These are phyloP conservation scores for Syrrhaptes paradoxus DNA, from an alignment of 2,113 vertebrate genomes.

Conservation along the genomic window DNA sequence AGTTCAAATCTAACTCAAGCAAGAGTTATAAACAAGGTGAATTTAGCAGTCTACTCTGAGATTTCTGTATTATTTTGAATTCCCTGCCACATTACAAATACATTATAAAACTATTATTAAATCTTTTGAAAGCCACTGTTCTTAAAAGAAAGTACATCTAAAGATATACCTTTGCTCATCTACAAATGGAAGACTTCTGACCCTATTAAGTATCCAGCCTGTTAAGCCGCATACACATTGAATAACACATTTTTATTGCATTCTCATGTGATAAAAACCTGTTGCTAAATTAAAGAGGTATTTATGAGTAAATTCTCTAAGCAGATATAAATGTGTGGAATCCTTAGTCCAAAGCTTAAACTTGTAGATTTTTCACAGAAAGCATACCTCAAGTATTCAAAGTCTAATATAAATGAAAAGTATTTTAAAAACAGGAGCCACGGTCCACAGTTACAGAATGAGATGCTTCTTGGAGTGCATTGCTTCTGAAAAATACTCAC, in stretches of 20 bases:
- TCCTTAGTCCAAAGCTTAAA: not conserved
- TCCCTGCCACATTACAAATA: not conserved
- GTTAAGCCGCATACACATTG: not conserved
- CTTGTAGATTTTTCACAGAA: not conserved
- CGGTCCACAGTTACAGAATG: not conserved
- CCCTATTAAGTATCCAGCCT: not conserved
- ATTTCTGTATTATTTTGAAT: not conserved
- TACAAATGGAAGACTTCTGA: not conserved
- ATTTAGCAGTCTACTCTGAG: not conserved
- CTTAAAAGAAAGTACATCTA: not conserved
- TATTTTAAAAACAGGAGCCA: fast-evolving
- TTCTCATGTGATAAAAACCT: not conserved
- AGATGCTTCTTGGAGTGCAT: not conserved
- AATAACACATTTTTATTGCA: not conserved
- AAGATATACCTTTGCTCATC: not conserved
- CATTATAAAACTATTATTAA: not conserved
- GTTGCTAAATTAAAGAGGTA: not conserved
- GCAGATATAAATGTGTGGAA: not conserved
- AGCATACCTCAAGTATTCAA: not conserved
- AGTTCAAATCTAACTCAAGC: not conserved
- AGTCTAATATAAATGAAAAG: not conserved
- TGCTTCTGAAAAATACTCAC: not conserved
- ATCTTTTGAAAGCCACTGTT: not conserved
- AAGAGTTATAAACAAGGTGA: not conserved
- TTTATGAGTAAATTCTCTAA: not conserved